phyloP scores from a whole-genome alignment of 1,140 invertebrate species.

The Pseudomyrmex cubaensis region DNA sequence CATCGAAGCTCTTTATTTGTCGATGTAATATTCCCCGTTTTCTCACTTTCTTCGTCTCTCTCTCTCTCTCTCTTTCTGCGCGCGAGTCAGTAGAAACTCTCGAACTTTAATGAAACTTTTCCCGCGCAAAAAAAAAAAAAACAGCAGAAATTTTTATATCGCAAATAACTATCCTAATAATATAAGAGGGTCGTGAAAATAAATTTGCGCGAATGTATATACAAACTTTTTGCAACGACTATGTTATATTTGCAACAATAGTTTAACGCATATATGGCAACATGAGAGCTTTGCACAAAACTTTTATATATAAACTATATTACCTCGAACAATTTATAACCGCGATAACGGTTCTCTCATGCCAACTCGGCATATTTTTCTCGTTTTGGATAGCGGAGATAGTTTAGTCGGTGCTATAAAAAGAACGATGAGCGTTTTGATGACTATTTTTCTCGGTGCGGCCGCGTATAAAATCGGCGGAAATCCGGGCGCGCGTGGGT shows the following conservation, averaged over 20 bases:
- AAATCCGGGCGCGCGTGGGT: background rate
- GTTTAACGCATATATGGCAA: background rate
- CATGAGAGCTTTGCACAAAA: background rate
- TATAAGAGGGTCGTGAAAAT: background rate
- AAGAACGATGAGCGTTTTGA: conserved; percentile 4
- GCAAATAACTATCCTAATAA: background rate
- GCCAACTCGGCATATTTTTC: background rate
- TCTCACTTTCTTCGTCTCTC: conserved; percentile 17
- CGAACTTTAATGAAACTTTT: conserved; percentile 34
- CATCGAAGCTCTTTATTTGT: conserved; percentile 52
- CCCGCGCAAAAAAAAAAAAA: background rate
- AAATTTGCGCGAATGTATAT: background rate
- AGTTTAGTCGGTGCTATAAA: background rate
- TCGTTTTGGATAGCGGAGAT: conserved; percentile 2
- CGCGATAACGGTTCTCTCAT: background rate
- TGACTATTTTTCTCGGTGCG: conserved; percentile 29
- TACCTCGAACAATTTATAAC: background rate
- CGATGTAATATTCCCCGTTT: background rate
- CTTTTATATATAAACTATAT: conserved; percentile 6
- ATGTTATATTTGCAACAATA: conserved; percentile 4
- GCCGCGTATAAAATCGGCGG: background rate
- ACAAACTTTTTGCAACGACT: background rate
- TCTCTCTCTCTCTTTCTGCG: background rate
- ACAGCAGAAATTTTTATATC: background rate
- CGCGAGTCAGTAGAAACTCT: conserved; percentile 23